Evolutionary conservation across 1,140 invertebrate genomes (phyloP), one percentile per base, ranked within the genome.

Genomic region (Episyrphus balteatus): DNA sequence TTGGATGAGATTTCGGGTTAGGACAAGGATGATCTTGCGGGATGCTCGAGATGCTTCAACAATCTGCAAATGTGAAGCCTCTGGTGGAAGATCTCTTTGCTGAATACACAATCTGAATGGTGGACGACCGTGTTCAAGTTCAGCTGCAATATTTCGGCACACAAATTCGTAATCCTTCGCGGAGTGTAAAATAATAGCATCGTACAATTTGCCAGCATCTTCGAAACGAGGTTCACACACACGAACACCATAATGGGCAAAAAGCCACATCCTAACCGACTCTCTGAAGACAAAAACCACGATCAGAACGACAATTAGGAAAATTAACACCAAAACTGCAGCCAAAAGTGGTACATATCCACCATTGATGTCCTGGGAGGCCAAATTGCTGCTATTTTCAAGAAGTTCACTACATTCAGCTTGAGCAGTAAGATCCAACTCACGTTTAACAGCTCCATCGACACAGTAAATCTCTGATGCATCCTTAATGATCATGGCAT

Each of bases 121-220:
- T 15, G 66, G 66, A 32, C 63, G 55, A 3, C 79, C 81, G 49
- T 85, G 82, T 66, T 97, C 92, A 42, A 97, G 67, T 56, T 91
- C 86, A 2, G 81, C 80, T 3, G 84, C 84, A 36, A 96, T 74
- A 9, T 84, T 85, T 53, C 89, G 83, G 21, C 86, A 73, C 0
- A 94, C 85, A 61, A 92, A 90, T 59, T 90, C 82, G 58, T 92
- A 87, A 69, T 96, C 92, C 68, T 92, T 89, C 15, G 88, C 85
- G 50, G 88, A 91, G 71, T 96, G 94, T 50, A 89, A 84, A 5
- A 96, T 82, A 67, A 92, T 94, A 33, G 87, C 90, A 62, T 96
- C 93, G 69, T 91, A 95, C 11, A 90, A 71, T 56, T 91, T 91
- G 58, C 90, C 86, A 42, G 80, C 78, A 52, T 88, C 85, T 60